These are phyloP conservation scores for Parelbella ahira DNA, from an alignment of 2,888 invertebrate genomes.

Conservation along the genomic window DNA sequence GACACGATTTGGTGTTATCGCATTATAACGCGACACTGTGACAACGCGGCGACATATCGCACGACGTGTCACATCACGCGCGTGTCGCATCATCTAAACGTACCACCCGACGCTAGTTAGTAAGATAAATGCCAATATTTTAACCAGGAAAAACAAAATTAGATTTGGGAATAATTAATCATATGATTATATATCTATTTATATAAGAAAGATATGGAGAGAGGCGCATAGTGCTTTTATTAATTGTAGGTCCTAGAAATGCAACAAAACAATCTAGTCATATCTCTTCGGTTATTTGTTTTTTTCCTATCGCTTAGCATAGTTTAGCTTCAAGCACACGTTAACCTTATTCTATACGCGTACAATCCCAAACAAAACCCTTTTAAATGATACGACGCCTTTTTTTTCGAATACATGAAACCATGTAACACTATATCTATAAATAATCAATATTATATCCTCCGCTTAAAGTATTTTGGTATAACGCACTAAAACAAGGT, in stretches of 20 bases:
- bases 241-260: conserved; percentile 73
- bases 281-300: conserved; percentile 74
- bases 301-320: conserved; percentile 75
- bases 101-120: conserved; percentile 63
- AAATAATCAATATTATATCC: conserved; percentile 19
- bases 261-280: conserved; percentile 78
- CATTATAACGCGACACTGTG: conserved; percentile 6
- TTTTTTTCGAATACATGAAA: too few species aligned
- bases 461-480: conserved; percentile 31
- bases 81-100: conserved; percentile 29
- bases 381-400: too few species aligned
- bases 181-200: conserved; percentile 73
- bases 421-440: too few species aligned
- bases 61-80: conserved; percentile 12
- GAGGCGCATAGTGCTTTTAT: conserved; percentile 80
- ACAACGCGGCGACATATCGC: conserved; percentile 28
- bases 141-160: conserved; percentile 73
- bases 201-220: conserved; percentile 76
- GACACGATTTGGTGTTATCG: conserved; percentile 21
- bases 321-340: conserved; percentile 79
- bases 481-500: conserved; percentile 25
- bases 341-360: conserved; percentile 32
- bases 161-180: conserved; percentile 75
- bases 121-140: conserved; percentile 79
- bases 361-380: too few species aligned